Evolutionary conservation across 2,113 vertebrate genomes (phyloP), one percentile per base, ranked within the genome.

Genomic region (Otolemur garnettii): DNA sequence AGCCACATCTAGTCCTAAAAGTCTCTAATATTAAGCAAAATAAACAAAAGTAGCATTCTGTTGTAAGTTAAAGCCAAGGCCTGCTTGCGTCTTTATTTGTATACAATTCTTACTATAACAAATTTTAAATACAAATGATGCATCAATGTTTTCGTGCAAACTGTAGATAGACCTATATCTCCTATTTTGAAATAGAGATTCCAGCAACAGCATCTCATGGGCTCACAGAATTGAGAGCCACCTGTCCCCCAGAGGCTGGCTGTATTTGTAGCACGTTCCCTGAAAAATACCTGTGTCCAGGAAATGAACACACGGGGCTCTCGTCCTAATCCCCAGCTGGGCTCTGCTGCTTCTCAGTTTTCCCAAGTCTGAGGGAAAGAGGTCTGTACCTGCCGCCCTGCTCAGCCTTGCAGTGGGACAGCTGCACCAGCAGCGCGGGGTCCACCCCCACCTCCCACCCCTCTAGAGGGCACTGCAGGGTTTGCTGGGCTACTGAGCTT

Each of bases 391-490:
- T 13, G 18, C 21, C 6, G 45, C 45, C 45, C 45, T 5, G 1
- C 45, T 45, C 45, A 45, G 45, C 45, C 45, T 45, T 45, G 45
- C 45, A 45, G 45, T 45, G 45, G 59, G 28, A 13, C 22, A 28
- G 12, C 24, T 45, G 64, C 14, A 14, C 21, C 2, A 22, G 12
- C 14, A 22, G 7, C 7, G 22, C 12, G 4, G 35, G 7, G 12
- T n/a, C 53, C 17, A 35, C 42, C 0, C 12, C 30, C 5, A 9
- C 55, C 24, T n/a, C 77, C 22, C 50, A 45, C 7, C 5, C 57
- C 55, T 50, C 11, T 3, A 14, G 0, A 21, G 24, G 15, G 30
- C 10, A 0, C n/a, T 33, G 30, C 0, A 0, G n/a, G 26, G 12
- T 0, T 2, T 7, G 50, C 14, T 17, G 28, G 18, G 57, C 38